Evolutionary conservation across 2,113 vertebrate genomes (phyloP).

Genomic region (Tetraodon nigroviridis): DNA sequence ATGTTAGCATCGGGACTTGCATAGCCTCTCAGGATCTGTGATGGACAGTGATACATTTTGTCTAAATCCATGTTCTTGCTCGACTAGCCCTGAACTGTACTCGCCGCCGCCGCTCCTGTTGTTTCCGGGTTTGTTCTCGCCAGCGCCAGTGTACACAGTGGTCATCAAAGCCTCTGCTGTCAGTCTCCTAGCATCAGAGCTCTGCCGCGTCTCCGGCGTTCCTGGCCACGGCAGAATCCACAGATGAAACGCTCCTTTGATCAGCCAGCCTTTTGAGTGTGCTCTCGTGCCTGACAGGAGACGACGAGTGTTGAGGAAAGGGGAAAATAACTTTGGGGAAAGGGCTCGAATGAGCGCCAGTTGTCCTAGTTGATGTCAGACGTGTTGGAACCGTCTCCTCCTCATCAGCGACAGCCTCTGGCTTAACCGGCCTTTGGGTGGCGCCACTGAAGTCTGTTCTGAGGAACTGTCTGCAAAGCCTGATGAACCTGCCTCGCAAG

Average conservation of each 20-base stretch:
- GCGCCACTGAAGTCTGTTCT: too few species aligned
- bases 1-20: too few species aligned
- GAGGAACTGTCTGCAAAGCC: too few species aligned
- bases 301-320: constrained; percentile 23
- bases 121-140: constrained; percentile 43
- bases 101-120: constrained; percentile 6
- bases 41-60: too few species aligned
- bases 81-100: neutral
- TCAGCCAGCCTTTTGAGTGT: constrained; percentile 64
- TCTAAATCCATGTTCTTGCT: too few species aligned
- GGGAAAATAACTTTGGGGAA: constrained; percentile 6
- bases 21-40: too few species aligned
- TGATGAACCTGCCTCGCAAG: too few species aligned
- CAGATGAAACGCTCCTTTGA: constrained; percentile 69
- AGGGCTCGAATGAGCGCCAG: constrained; percentile 40
- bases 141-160: constrained; percentile 9
- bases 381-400: constrained; percentile 20
- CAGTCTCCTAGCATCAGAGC: constrained; percentile 56
- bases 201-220: constrained; percentile 50
- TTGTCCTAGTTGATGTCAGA: constrained; percentile 39
- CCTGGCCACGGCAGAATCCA: constrained; percentile 52
- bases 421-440: too few species aligned
- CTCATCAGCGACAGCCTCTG: neutral
- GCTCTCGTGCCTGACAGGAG: constrained; percentile 29
- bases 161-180: constrained; percentile 53